phyloP scores from a whole-genome alignment of 2,113 vertebrate genomes.

The Trichechus manatus region DNA sequence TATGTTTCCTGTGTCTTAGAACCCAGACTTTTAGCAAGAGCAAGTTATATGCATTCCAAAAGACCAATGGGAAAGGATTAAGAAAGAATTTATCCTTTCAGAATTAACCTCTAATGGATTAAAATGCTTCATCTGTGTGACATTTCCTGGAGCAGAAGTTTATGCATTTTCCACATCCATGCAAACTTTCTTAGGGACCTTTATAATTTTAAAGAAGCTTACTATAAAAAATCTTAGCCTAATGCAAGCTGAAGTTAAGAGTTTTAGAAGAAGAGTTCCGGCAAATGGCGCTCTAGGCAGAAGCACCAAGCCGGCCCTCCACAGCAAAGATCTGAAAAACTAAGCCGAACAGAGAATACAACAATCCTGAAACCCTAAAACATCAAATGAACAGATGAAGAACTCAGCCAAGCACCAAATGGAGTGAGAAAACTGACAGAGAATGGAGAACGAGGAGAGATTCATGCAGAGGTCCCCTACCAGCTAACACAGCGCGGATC shows the following conservation, averaged over 20 bases:
- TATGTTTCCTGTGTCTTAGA: not conserved
- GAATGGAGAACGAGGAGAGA: too few relatives aligned
- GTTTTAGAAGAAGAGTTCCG: not conserved
- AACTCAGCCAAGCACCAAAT: too few relatives aligned
- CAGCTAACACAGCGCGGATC: too few relatives aligned
- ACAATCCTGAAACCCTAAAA: too few relatives aligned
- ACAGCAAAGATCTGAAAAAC: too few relatives aligned
- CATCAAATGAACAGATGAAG: too few relatives aligned
- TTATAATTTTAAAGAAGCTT: slow-evolving; percentile 38
- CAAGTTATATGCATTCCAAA: slow-evolving; percentile 49
- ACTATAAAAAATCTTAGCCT: not conserved
- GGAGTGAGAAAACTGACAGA: too few relatives aligned
- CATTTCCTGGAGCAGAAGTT: slow-evolving; percentile 20
- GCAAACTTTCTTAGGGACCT: not conserved
- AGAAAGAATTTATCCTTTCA: slow-evolving; percentile 38
- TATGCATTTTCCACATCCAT: not conserved
- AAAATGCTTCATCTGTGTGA: not conserved
- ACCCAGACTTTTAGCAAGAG: not conserved
- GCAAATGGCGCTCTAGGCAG: too few relatives aligned
- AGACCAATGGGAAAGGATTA: slow-evolving; percentile 18
- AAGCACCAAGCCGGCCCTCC: too few relatives aligned
- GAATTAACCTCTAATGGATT: not conserved
- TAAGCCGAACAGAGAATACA: too few relatives aligned
- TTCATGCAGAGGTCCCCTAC: too few relatives aligned
- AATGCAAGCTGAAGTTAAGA: not conserved